Conservation (phyloP, 2,888 invertebrate genomes). For the Strigamia transsilvanica region DNA sequence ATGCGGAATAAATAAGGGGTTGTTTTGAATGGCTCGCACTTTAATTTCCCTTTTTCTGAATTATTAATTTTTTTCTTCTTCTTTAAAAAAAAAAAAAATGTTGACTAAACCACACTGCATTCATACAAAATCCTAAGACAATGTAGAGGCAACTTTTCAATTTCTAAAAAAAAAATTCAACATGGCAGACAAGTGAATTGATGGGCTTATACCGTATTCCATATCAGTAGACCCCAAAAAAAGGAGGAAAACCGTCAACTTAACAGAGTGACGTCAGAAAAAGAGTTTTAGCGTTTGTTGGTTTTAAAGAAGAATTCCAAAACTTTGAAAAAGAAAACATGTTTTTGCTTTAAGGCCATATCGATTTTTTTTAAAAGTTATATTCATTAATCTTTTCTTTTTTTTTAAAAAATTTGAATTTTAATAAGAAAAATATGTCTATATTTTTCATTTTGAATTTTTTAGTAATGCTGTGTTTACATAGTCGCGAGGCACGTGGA, state of each 20-base stretch:
- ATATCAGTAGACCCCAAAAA: background rate
- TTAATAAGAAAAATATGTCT: no score
- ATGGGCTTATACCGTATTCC: background rate
- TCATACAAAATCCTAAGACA: background rate
- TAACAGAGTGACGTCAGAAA: background rate
- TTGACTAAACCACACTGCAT: background rate
- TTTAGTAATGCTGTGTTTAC: no score
- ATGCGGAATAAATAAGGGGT: background rate
- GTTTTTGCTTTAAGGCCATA: background rate
- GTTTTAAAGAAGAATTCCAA: background rate
- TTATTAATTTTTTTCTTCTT: no score
- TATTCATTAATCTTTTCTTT: no score
- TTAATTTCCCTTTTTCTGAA: no score
- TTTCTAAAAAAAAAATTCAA: background rate
- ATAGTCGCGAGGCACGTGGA: no score
- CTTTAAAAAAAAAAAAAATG: background rate
- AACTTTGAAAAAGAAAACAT: background rate
- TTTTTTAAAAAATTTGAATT: no score
- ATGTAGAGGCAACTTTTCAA: background rate
- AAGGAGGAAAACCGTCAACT: background rate
- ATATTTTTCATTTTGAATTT: no score
- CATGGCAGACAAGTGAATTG: background rate
- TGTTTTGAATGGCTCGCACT: background rate
- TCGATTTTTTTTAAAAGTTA: no score
- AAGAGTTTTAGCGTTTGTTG: background rate